Conservation (phyloP, 2,888 invertebrate genomes). For the Ormia ochracea region DNA sequence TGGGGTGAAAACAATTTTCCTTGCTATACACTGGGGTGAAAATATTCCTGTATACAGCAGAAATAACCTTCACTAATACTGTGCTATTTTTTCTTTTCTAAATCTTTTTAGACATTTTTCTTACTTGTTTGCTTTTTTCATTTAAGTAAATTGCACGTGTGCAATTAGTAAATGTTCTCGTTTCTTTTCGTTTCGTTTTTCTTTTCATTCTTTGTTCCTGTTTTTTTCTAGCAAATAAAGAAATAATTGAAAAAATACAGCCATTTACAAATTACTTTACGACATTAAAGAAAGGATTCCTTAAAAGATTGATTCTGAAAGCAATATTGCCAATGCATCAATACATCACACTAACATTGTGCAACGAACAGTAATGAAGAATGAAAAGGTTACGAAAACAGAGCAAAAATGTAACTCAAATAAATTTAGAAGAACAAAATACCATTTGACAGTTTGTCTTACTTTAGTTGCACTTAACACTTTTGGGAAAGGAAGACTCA, state of each 20-base stretch:
- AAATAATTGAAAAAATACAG: constrained; percentile 8
- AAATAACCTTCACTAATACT: constrained; percentile 29
- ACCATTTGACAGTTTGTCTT: constrained; percentile 58
- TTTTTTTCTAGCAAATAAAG: not conserved
- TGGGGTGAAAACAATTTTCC: constrained; percentile 28
- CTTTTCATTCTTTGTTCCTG: not conserved
- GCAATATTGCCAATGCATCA: constrained; percentile 39
- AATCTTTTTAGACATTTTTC: constrained; percentile 7
- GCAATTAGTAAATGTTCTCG: constrained; percentile 42
- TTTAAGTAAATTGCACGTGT: constrained; percentile 45
- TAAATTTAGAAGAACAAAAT: not conserved
- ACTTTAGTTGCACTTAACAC: constrained; percentile 56
- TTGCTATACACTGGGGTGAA: constrained; percentile 18
- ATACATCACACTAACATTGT: constrained; percentile 6
- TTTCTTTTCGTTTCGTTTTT: constrained; percentile 24
- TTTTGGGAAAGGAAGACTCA: not conserved
- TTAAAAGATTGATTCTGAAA: constrained; percentile 55
- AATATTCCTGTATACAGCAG: not conserved
- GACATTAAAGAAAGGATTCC: constrained; percentile 50
- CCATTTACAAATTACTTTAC: constrained; percentile 60
- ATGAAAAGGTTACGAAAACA: constrained; percentile 4
- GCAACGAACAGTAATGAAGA: not conserved
- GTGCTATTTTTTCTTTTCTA: not conserved
- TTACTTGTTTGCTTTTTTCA: not conserved
- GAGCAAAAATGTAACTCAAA: not conserved